Conservation (phyloP, 2,113 vertebrate genomes). For the Pica pica region DNA sequence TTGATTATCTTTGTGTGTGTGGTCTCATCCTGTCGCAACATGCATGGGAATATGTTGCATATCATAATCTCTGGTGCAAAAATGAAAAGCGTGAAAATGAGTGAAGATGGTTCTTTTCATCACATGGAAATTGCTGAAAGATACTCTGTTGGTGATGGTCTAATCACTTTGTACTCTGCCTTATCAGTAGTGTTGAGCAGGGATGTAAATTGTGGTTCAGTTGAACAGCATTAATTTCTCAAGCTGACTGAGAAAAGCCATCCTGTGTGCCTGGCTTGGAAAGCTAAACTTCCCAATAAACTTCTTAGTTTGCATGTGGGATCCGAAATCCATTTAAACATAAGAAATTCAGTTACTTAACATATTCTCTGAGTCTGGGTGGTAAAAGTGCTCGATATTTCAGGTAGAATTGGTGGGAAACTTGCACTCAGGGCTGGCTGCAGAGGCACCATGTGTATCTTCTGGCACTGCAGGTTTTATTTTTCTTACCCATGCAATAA, state of each 20-base stretch:
- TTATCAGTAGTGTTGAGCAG: neutral
- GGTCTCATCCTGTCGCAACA: neutral
- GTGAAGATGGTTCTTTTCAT: neutral
- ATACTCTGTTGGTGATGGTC: neutral
- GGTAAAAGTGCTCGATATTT: neutral
- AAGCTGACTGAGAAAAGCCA: neutral
- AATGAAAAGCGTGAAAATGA: neutral
- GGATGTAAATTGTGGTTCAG: neutral
- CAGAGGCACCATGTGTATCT: rapidly evolving
- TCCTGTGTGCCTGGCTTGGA: neutral
- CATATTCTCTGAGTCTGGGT: neutral
- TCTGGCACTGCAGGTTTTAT: neutral
- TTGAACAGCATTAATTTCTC: neutral
- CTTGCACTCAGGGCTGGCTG: neutral
- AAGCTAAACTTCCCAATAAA: neutral
- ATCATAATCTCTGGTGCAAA: neutral
- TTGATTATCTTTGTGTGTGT: neutral
- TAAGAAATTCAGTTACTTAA: neutral
- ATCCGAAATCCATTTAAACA: neutral
- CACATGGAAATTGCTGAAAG: neutral
- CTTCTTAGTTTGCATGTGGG: neutral
- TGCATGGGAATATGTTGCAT: neutral
- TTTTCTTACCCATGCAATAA: neutral
- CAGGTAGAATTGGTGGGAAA: neutral
- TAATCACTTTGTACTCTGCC: neutral